Percentiles rank a stretch among this genome's conserved stretches.
These are phyloP conservation scores for Balanococcus diminutus DNA, from an alignment of 2,888 invertebrate genomes.

Conservation along the genomic window DNA sequence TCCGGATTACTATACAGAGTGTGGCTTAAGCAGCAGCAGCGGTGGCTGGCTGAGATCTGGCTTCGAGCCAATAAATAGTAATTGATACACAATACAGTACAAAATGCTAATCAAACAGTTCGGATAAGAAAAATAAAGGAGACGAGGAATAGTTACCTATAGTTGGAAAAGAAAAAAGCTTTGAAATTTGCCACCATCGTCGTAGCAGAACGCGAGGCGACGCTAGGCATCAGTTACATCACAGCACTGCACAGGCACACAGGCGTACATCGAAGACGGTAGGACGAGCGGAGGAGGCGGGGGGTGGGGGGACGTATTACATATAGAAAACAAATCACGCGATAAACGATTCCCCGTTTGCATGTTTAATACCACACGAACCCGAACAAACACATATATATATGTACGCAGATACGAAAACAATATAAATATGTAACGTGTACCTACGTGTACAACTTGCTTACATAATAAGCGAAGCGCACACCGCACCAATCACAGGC, in stretches of 20 bases:
- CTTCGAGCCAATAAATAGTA: neutral
- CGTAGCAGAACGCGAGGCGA: neutral
- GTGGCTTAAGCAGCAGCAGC: neutral
- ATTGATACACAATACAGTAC: constrained; percentile 27
- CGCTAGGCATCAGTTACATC: no score
- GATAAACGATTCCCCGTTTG: constrained; percentile 46
- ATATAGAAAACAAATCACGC: constrained; percentile 49
- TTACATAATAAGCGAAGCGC: constrained; percentile 50
- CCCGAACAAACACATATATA: neutral
- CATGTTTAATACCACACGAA: constrained; percentile 42
- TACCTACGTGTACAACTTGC: constrained; percentile 36
- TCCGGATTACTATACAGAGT: constrained; percentile 15
- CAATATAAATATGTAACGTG: constrained; percentile 45
- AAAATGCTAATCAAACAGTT: constrained; percentile 31
- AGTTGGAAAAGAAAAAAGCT: neutral
- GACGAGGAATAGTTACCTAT: no score
- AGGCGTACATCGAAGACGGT: neutral
- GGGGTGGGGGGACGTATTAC: neutral
- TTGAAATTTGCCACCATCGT: constrained; percentile 39
- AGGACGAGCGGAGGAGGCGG: neutral
- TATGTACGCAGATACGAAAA: constrained; percentile 45
- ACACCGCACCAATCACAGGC: neutral
- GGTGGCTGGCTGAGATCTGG: neutral
- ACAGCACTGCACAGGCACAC: no score
- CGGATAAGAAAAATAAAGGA: neutral